Evolutionary conservation across 2,888 invertebrate genomes (phyloP), one percentile per base, ranked within the genome.

Genomic region (Augiades crinisus): DNA sequence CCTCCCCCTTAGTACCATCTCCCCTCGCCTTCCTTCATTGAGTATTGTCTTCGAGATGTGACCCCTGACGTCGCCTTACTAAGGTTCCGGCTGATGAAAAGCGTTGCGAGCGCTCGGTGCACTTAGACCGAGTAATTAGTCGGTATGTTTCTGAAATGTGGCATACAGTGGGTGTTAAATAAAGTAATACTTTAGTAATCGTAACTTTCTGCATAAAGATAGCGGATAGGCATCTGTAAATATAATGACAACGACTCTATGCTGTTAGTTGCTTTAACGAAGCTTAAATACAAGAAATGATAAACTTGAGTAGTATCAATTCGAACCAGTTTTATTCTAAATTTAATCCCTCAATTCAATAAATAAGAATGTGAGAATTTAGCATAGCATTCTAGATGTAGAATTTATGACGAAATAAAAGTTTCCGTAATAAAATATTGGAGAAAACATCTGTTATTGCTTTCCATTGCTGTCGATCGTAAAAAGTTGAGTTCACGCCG

Each of bases 1-100:
- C 59, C 58, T 59, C 69, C 70, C 65, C 70, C 70, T 60, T 59
- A 59, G 16, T n/a, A n/a, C n/a, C n/a, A n/a, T n/a, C n/a, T n/a
- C 67, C n/a, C n/a, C n/a, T 64, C 62, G 54, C 64, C 65, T 68
- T 71, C 68, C 72, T 76, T 80, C 83, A 80, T 81, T 81, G 77
- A 78, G 80, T 80, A 86, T 86, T 86, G 85, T 86, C 78, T 85
- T 72, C 59, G 69, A 70, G 75, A 73, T 78, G 72, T 81, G 85
- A 84, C 83, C 83, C 75, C 73, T 78, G 70, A 72, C 68, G 71
- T 56, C 47, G 47, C 33, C 44, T 13, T 19, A 33, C 6, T 49
- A 41, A 49, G 49, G 49, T 34, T 24, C 41, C 10, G 22, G 33
- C 8, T 22, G 14, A 24, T 40, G 16, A 22, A 22, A 24, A 10